These are phyloP conservation scores for Psilopogon haemacephalus DNA, from an alignment of 2,113 vertebrate genomes.

Conservation along the genomic window DNA sequence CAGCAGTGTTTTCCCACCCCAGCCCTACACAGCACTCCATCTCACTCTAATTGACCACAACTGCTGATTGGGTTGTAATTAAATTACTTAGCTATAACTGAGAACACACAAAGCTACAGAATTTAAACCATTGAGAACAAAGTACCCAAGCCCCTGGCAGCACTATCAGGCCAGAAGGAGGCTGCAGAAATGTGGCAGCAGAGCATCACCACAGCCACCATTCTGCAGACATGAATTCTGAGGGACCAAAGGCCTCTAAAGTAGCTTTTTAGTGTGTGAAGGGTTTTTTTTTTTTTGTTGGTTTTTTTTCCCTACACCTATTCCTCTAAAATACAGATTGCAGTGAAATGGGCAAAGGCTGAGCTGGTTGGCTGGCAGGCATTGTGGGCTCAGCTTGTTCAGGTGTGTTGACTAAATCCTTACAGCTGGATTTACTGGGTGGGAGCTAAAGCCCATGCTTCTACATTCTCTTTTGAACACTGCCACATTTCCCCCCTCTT, in stretches of 20 bases:
- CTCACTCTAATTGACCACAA: constrained; percentile 13
- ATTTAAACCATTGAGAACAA: neutral
- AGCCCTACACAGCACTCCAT: neutral
- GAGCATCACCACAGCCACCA: neutral
- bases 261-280: neutral
- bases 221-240: neutral
- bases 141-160: neutral
- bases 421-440: neutral
- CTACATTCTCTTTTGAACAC: neutral
- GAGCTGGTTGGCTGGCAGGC: neutral
- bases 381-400: neutral
- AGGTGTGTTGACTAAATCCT: neutral
- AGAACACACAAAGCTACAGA: neutral
- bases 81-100: neutral
- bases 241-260: neutral
- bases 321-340: neutral
- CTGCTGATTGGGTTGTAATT: neutral
- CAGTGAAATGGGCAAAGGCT: neutral
- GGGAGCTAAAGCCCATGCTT: neutral
- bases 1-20: neutral
- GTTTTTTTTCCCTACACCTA: neutral
- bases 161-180: neutral
- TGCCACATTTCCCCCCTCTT: neutral
- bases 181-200: neutral
- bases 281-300: too few species aligned